A percentile compares a stretch with the other conserved stretches of the same genome.
Evolutionary conservation across 1,140 invertebrate genomes (phyloP).

Genomic region (Diachasmimorpha longicaudata): DNA sequence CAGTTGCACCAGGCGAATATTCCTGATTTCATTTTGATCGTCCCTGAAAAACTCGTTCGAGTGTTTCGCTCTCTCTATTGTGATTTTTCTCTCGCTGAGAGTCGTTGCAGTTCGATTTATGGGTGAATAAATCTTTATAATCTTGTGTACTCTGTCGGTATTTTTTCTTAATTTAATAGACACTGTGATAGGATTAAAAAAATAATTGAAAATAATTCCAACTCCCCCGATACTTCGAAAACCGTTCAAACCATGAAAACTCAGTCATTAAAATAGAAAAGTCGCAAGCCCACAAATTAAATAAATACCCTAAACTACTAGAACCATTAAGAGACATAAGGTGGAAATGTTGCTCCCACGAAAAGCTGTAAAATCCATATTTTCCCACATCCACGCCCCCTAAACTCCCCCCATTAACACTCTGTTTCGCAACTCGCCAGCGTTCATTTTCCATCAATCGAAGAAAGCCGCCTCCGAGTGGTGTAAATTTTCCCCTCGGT

Average conservation of each 20-base stretch:
- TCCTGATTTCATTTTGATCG: constrained; percentile 11
- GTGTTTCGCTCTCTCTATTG: neutral
- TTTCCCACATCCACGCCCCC: constrained; percentile 1
- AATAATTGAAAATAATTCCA: too few species aligned
- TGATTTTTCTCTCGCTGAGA: neutral
- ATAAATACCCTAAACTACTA: neutral
- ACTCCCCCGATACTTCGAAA: neutral
- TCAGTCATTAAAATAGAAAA: neutral
- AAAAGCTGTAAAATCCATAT: constrained; percentile 10
- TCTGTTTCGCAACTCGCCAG: neutral
- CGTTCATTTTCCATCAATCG: neutral
- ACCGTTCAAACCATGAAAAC: neutral
- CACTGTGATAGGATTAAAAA: too few species aligned
- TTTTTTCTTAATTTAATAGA: too few species aligned
- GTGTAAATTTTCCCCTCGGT: neutral
- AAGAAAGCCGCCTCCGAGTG: neutral
- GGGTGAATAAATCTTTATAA: neutral
- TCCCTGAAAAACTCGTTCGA: constrained; percentile 19
- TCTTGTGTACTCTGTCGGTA: too few species aligned
- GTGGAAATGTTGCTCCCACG: neutral
- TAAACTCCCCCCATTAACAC: neutral
- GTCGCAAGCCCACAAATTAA: neutral
- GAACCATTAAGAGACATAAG: neutral
- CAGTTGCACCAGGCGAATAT: constrained; percentile 19
- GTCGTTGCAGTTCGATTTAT: neutral